Base-by-base conservation (phyloP, 2,113 vertebrate genomes). In the Catharus bicknelli region DNA sequence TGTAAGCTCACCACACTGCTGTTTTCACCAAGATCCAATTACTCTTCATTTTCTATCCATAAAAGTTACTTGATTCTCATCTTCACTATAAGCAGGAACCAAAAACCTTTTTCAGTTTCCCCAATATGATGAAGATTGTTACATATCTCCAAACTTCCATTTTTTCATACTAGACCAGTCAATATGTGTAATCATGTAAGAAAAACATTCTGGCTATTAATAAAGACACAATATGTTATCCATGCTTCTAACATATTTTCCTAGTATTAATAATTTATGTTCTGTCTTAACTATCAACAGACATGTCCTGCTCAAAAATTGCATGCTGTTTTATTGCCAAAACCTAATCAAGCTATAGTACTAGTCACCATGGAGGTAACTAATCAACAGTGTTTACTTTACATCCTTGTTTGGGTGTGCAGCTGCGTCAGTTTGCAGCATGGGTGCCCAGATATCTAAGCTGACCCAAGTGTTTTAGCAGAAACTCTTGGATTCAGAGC, bases 51-150 rank as follows among this genome's bases (percentile, higher is more conserved):
- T 97, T 90, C 91, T 90, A 81, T 91, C 90, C 95, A 95, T 26
- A 96, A 88, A 97, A 95, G 79, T 96, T 40, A 83, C 78, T 94
- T 83, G 88, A 96, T 93, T 95, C 92, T 95, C 93, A 96, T 97
- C 90, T 97, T 96, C 53, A 45, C n/a, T 90, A 74, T 73, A 96
- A 96, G 89, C 79, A 90, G 89, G 94, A 97, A 88, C 40, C 87
- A 96, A 97, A 97, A 42, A 96, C 77, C 72, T 96, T 87, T 89
- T 88, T 96, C 85, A 88, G 59, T 89, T 91, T 92, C 67, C 91
- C 90, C 75, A 90, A 90, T 96, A 92, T 79, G n/a, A 87, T 30
- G 42, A 80, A 75, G 83, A 96, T 63, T 78, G 79, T 90, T 90
- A 83, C 20, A 61, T 11, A 40, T n/a, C 58, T 78, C 42, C 69